A percentile compares a stretch with the other conserved stretches of the same genome.
Conservation (phyloP, 1,140 invertebrate genomes). For the Aphidius gifuensis region DNA sequence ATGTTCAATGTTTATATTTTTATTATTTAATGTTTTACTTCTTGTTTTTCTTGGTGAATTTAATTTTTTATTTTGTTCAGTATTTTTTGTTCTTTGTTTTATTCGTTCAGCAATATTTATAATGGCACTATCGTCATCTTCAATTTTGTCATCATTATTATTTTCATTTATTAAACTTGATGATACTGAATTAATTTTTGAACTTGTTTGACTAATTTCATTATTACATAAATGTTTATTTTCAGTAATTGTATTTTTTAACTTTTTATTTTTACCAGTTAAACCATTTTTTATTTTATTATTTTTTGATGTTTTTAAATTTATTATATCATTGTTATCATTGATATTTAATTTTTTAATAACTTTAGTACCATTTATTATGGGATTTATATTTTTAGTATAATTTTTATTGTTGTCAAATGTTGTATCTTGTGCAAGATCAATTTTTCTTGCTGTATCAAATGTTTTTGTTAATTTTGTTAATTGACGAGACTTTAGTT, state of each 20-base stretch:
- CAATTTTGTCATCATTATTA: conserved; percentile 7
- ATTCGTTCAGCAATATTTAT: conserved; percentile 52
- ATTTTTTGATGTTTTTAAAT: conserved; percentile 28
- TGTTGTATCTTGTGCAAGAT: conserved; percentile 30
- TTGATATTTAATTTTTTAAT: conserved; percentile 36
- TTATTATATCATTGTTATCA: conserved; percentile 22
- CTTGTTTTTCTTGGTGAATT: background rate
- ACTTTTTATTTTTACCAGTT: conserved; percentile 31
- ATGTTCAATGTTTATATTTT: background rate
- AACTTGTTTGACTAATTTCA: background rate
- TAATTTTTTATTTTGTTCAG: conserved; percentile 1
- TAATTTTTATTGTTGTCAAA: conserved; percentile 51
- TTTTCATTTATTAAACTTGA: conserved; percentile 3
- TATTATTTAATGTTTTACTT: background rate
- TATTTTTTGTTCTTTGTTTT: conserved; percentile 37
- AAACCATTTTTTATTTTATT: conserved; percentile 29
- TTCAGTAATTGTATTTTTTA: conserved; percentile 23
- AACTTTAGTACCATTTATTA: conserved; percentile 42
- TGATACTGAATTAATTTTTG: background rate
- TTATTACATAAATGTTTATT: conserved; percentile 14
- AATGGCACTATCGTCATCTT: conserved; percentile 22
- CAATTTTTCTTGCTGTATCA: conserved; percentile 28
- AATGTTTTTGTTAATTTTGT: conserved; percentile 25
- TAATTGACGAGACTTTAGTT: conserved; percentile 19
- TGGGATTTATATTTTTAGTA: conserved; percentile 36